phyloP scores from a whole-genome alignment of 2,113 vertebrate genomes.

The Acinonyx jubatus region DNA sequence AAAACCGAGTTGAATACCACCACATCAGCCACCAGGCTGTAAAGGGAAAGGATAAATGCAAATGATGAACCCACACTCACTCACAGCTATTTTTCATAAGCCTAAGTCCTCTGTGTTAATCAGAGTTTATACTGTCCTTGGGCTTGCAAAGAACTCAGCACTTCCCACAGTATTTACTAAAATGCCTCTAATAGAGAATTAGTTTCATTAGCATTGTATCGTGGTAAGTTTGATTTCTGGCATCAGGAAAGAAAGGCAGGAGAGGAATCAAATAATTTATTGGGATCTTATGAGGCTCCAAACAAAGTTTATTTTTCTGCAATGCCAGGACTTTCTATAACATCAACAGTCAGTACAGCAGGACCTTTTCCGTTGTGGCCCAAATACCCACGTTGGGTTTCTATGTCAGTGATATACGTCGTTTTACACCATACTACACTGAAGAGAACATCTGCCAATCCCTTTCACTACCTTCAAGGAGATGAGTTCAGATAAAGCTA shows the following conservation, averaged over 20 bases:
- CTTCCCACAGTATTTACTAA: neutral
- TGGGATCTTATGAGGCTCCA: neutral
- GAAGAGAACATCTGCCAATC: neutral
- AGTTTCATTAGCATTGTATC: neutral
- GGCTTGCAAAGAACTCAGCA: neutral
- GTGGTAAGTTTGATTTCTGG: neutral
- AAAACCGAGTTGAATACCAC: conserved; percentile 94
- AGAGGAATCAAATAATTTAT: neutral
- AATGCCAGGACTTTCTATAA: neutral
- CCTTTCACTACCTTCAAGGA: neutral
- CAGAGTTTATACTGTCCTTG: neutral
- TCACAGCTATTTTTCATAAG: conserved; percentile 37
- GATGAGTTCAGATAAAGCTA: neutral
- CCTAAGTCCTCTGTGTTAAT: neutral
- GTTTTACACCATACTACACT: neutral
- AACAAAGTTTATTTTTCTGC: neutral
- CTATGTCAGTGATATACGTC: neutral
- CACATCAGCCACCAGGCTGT: conserved; percentile 93
- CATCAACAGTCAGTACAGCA: neutral
- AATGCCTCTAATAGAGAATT: neutral
- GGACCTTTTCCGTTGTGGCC: neutral
- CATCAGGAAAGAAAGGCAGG: neutral
- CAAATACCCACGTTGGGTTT: neutral
- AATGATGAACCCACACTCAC: neutral
- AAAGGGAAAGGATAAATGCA: conserved; percentile 62